Conservation (phyloP, 2,888 invertebrate species). For the Orchesellides sinensis region DNA sequence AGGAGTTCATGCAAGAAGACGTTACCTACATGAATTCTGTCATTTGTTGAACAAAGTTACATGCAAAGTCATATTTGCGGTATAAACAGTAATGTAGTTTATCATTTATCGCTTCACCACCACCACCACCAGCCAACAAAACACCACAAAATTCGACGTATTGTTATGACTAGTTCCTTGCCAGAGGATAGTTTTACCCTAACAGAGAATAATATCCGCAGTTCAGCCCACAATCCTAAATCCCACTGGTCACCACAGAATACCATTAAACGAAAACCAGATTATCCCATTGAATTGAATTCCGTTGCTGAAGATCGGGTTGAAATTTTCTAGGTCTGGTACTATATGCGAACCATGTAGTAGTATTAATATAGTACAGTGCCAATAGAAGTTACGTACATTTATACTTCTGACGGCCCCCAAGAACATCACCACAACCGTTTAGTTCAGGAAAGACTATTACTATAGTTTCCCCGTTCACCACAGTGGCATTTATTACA, state of each 20-base stretch:
- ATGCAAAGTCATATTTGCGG: not conserved
- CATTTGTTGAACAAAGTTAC: not conserved
- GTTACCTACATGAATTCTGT: not conserved
- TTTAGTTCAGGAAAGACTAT: not conserved
- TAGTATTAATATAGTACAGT: no score
- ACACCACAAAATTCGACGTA: slow-evolving; percentile 18
- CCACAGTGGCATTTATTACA: slow-evolving; percentile 50
- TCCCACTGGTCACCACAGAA: slow-evolving; percentile 52
- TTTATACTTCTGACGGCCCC: slow-evolving; percentile 17
- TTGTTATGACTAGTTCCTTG: slow-evolving; percentile 54
- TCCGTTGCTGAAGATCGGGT: slow-evolving; percentile 20
- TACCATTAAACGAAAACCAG: slow-evolving; percentile 6
- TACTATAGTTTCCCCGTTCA: slow-evolving; percentile 44
- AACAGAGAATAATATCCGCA: not conserved
- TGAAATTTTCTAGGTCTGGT: no score
- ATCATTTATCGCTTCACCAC: no score
- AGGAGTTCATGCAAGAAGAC: not conserved
- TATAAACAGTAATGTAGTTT: no score
- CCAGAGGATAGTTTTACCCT: slow-evolving; percentile 29
- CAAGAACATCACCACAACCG: not conserved
- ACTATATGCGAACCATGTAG: no score
- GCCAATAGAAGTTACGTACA: slow-evolving; percentile 4
- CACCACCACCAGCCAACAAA: not conserved
- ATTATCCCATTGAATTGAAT: slow-evolving; percentile 24
- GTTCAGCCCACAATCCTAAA: slow-evolving; percentile 27